Percentiles rank a stretch among this genome's conserved stretches.
Conservation (phyloP, 2,797 vertebrate species). For the Parotocinclus haroldoi region DNA sequence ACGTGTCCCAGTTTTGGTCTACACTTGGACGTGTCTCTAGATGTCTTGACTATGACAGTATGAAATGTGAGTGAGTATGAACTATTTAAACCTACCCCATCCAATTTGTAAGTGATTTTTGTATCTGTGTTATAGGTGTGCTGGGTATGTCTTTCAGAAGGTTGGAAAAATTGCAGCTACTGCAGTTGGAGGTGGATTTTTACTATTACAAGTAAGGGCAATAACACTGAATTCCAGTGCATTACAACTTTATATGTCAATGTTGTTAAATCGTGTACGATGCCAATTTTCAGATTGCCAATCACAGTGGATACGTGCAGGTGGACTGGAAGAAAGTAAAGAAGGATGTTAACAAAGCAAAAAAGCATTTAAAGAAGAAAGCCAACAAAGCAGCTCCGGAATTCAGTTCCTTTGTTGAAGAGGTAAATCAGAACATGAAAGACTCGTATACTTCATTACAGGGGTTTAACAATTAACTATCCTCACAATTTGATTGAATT, state of each 20-base stretch:
- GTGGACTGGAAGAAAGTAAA: conserved; percentile 97
- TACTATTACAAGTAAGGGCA: conserved; percentile 87
- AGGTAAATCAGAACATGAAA: conserved; percentile 69
- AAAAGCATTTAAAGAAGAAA: conserved; percentile 89
- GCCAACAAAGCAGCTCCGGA: conserved; percentile 88
- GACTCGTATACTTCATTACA: too few relatives aligned
- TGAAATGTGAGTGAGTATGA: too few relatives aligned
- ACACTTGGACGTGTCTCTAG: too few relatives aligned
- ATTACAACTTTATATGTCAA: too few relatives aligned
- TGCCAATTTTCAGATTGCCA: conserved; percentile 77
- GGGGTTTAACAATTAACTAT: too few relatives aligned
- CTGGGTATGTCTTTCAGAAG: conserved; percentile 97
- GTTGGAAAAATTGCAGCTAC: conserved; percentile 96
- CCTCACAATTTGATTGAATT: too few relatives aligned
- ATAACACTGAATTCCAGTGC: conserved; percentile 4
- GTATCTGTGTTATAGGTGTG: conserved; percentile 80
- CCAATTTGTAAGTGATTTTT: too few relatives aligned
- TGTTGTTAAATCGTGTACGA: too few relatives aligned
- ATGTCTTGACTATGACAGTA: too few relatives aligned
- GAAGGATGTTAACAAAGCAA: conserved; percentile 97
- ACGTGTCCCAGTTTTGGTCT: too few relatives aligned
- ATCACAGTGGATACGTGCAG: conserved; percentile 93
- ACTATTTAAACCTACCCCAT: too few relatives aligned
- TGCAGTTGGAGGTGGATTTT: conserved; percentile 93
- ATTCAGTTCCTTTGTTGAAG: conserved; percentile 88